phyloP scores from a whole-genome alignment of 2,797 vertebrate genomes.

The Cirrhinus mrigala region DNA sequence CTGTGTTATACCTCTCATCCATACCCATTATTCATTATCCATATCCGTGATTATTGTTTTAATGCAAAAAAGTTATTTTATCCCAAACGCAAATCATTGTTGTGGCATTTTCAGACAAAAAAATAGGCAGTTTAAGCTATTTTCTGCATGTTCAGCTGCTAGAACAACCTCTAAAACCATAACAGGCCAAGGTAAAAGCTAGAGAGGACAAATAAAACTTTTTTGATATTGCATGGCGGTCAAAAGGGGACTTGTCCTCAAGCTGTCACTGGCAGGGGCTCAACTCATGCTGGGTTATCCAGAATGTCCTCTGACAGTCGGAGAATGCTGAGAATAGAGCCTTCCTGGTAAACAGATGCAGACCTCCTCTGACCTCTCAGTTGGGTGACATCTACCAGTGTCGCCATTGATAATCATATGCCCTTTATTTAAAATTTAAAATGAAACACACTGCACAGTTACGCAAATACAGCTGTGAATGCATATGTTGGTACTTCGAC shows the following conservation, averaged over 20 bases:
- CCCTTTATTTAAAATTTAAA: background rate
- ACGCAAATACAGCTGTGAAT: background rate
- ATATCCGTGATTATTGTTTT: background rate
- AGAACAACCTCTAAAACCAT: conserved; percentile 31
- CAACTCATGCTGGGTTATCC: conserved; percentile 40
- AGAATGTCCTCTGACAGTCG: conserved; percentile 32
- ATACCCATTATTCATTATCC: background rate
- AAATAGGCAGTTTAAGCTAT: background rate
- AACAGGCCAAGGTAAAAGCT: conserved; percentile 32
- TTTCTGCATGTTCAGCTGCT: conserved; percentile 34
- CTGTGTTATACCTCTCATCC: background rate
- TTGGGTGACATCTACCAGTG: conserved; percentile 13
- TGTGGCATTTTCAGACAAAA: background rate
- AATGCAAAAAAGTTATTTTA: background rate
- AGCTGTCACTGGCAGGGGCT: conserved; percentile 50
- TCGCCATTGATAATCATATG: conserved; percentile 21
- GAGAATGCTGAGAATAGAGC: conserved; percentile 40
- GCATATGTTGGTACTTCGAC: background rate
- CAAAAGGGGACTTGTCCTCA: conserved; percentile 41
- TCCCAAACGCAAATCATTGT: background rate
- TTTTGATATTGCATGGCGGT: conserved; percentile 38
- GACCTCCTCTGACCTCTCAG: conserved; percentile 23
- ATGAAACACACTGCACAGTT: background rate
- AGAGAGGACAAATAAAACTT: conserved; percentile 42
- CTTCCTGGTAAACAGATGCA: conserved; percentile 57